Base-by-base conservation (phyloP, 2,113 vertebrate genomes). In the Chamaetylas fuelleborni region DNA sequence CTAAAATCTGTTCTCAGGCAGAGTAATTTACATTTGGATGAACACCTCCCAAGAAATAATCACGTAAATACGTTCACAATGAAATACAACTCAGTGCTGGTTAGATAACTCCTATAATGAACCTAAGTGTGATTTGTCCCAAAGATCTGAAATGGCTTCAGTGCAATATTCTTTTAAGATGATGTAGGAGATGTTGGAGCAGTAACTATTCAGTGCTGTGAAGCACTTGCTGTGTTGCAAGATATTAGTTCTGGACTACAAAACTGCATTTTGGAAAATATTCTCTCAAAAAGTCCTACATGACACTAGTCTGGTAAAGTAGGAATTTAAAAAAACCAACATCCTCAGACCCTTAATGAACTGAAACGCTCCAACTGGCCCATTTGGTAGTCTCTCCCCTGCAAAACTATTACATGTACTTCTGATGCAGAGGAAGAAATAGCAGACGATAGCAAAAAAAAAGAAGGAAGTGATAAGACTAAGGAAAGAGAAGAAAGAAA, bases 21-120 rank as follows among this genome's bases (percentile, higher is more conserved):
- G 84, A 96, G 96, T 96, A 97, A 98, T 98, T 98, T 98, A 97
- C 98, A 98, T 97, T 97, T 89, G 94, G 97, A 96, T 96, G 96
- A 98, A 97, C 96, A 97, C 95, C 96, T 98, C 96, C 97, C 88
- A 96, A 94, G 96, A 97, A 96, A 93, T 82, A 93, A 96, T 97
- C 95, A 88, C 74, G 60, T 95, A 97, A 98, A 98, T 97, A 97
- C 91, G 89, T 97, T 80, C 84, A 97, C 6, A 2, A 93, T 95
- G 90, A 95, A 92, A 95, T 94, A 82, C 76, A 96, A 91, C 86
- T 91, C 94, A 61, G 10, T 62, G 85, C 80, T 92, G 87, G 23
- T 93, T 94, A 97, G 91, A 56, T 81, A 95, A 96, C 91, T 95
- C 87, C 83, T 94, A 62, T 56, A 96, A 94, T 61, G 71, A 95